Conservation (phyloP, 2,113 vertebrate species). For the Willisornis vidua region DNA sequence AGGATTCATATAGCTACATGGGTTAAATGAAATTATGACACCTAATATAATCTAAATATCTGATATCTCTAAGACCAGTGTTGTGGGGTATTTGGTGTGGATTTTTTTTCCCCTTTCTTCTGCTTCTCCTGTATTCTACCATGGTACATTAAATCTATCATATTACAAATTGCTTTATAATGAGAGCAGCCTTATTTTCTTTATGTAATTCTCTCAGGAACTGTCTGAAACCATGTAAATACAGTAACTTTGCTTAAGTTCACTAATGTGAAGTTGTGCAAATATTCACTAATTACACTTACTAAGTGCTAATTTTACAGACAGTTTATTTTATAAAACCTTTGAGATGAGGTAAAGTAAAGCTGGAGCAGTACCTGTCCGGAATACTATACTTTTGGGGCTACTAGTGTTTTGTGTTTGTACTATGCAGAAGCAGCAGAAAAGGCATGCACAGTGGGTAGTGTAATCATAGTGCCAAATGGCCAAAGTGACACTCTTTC, state of each 20-base stretch:
- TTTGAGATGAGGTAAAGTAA: neutral
- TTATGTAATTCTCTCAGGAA: neutral
- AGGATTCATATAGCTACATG: neutral
- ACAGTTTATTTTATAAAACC: neutral
- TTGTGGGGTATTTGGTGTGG: neutral
- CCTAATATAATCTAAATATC: neutral
- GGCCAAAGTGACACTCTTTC: neutral
- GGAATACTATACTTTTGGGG: neutral
- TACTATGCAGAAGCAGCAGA: neutral
- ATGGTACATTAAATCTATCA: neutral
- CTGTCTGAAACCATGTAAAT: neutral
- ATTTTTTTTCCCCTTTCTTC: rapidly evolving
- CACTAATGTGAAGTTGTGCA: neutral
- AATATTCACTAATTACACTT: neutral
- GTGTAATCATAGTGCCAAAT: neutral
- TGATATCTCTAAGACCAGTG: neutral
- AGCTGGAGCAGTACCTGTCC: neutral
- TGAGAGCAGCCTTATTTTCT: neutral
- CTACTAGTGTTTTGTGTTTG: neutral
- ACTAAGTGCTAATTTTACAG: neutral
- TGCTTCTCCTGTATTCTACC: neutral
- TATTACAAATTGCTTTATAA: neutral
- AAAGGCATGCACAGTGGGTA: neutral
- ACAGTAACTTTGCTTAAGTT: neutral
- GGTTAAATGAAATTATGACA: neutral